Conservation (phyloP, 2,888 invertebrate genomes). For the Xestia sexstrigata region DNA sequence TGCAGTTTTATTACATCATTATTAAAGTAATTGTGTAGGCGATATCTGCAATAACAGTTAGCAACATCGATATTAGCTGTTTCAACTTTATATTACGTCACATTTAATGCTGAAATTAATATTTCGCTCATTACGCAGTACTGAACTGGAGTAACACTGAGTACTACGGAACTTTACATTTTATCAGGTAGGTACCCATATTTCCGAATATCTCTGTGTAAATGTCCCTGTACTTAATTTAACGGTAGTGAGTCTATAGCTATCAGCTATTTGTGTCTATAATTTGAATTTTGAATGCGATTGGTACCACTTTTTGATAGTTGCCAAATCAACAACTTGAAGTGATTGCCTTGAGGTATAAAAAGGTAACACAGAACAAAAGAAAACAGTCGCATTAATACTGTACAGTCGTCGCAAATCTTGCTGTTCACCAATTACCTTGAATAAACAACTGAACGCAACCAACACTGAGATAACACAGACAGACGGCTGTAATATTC, state of each 20-base stretch:
- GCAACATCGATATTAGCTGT: constrained; percentile 61
- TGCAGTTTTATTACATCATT: constrained; percentile 61
- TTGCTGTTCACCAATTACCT: constrained; percentile 59
- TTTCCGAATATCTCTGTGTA: constrained; percentile 3
- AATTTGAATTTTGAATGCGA: constrained; percentile 7
- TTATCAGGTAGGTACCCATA: constrained; percentile 32
- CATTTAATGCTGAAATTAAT: constrained; percentile 61
- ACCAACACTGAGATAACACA: constrained; percentile 42
- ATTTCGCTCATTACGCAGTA: constrained; percentile 52
- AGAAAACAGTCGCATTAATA: constrained; percentile 40
- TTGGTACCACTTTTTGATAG: constrained; percentile 13
- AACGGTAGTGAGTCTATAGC: not conserved
- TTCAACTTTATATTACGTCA: constrained; percentile 56
- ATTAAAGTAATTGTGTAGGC: constrained; percentile 53
- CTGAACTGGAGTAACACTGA: constrained; percentile 28
- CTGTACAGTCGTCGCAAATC: constrained; percentile 43
- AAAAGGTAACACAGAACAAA: constrained; percentile 31
- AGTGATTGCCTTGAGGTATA: constrained; percentile 18
- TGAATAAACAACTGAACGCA: constrained; percentile 58
- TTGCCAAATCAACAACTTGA: not conserved
- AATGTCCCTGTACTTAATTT: not conserved
- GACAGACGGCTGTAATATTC: constrained; percentile 44
- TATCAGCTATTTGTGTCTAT: not conserved
- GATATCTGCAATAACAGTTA: constrained; percentile 62
- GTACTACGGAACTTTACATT: constrained; percentile 28